Percentiles rank a stretch among this genome's conserved stretches.
These are phyloP conservation scores for Maniola hyperantus DNA, from an alignment of 2,888 invertebrate genomes.

Conservation along the genomic window DNA sequence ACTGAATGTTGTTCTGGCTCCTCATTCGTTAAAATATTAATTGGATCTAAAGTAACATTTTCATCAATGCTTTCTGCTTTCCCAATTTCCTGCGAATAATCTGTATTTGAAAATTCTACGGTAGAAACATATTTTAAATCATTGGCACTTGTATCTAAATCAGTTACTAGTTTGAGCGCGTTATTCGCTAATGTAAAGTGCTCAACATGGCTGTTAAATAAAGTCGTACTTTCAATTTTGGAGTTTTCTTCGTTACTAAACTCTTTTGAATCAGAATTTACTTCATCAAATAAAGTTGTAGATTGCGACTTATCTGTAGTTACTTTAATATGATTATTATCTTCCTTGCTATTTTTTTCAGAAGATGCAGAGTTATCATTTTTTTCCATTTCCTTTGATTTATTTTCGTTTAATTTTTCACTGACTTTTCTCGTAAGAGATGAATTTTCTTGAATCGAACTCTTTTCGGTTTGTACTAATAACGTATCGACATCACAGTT, in stretches of 20 bases:
- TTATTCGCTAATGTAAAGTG: neutral
- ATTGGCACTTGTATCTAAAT: constrained; percentile 31
- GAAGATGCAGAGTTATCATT: neutral
- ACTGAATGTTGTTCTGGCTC: constrained; percentile 43
- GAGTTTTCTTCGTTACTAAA: neutral
- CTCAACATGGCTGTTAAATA: neutral
- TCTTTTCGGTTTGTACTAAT: constrained; percentile 19
- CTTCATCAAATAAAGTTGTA: neutral
- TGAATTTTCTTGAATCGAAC: constrained; percentile 17
- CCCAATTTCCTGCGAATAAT: constrained; percentile 44
- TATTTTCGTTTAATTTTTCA: constrained; percentile 18
- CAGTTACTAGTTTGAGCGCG: constrained; percentile 12
- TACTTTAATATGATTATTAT: neutral
- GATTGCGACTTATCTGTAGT: neutral
- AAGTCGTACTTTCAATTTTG: constrained; percentile 4
- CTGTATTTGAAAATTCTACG: constrained; percentile 47
- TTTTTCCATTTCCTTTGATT: constrained; percentile 13
- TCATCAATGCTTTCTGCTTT: constrained; percentile 42
- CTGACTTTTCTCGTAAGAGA: constrained; percentile 36
- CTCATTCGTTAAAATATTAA: constrained; percentile 34
- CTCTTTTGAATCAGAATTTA: neutral
- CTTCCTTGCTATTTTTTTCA: neutral
- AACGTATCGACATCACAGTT: constrained; percentile 77
- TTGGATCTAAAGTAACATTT: constrained; percentile 48
- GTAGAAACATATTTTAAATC: constrained; percentile 53